A percentile compares a stretch with the other conserved stretches of the same genome.
Evolutionary conservation across 2,888 invertebrate genomes (phyloP).

Genomic region (Bombylius major): DNA sequence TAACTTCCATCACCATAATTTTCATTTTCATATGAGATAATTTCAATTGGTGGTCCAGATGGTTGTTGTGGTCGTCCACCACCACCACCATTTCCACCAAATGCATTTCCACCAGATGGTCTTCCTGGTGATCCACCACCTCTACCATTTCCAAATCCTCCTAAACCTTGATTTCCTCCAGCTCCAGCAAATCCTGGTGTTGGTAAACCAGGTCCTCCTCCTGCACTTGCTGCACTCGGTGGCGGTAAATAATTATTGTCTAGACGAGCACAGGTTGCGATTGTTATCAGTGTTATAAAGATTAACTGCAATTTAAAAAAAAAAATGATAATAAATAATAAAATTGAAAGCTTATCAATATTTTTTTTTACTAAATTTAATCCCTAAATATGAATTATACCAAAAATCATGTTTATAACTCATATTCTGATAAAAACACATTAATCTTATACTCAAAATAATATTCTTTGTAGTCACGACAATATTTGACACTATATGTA

Average conservation of each 20-base stretch:
- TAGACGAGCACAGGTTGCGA: slow-evolving; percentile 39
- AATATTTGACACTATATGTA: neutral
- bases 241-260: slow-evolving; percentile 48
- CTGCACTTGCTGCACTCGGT: slow-evolving; percentile 33
- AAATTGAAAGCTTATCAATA: too few species aligned
- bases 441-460: too few species aligned
- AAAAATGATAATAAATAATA: slow-evolving; percentile 6
- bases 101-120: slow-evolving; percentile 14
- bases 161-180: slow-evolving; percentile 25
- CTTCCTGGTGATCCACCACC: slow-evolving; percentile 24
- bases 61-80: slow-evolving; percentile 22
- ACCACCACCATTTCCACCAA: slow-evolving; percentile 22
- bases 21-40: slow-evolving; percentile 43
- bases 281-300: slow-evolving; percentile 34
- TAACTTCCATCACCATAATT: slow-evolving; percentile 47
- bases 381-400: too few species aligned
- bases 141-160: slow-evolving; percentile 30
- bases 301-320: slow-evolving; percentile 34
- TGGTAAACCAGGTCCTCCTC: slow-evolving; percentile 34
- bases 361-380: too few species aligned
- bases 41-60: slow-evolving; percentile 38
- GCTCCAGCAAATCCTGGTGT: slow-evolving; percentile 23
- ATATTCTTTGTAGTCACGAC: neutral
- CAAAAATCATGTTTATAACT: too few species aligned
- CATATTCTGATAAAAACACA: too few species aligned